phyloP scores from a whole-genome alignment of 2,797 vertebrate genomes.

The Pseudochirops cupreus region DNA sequence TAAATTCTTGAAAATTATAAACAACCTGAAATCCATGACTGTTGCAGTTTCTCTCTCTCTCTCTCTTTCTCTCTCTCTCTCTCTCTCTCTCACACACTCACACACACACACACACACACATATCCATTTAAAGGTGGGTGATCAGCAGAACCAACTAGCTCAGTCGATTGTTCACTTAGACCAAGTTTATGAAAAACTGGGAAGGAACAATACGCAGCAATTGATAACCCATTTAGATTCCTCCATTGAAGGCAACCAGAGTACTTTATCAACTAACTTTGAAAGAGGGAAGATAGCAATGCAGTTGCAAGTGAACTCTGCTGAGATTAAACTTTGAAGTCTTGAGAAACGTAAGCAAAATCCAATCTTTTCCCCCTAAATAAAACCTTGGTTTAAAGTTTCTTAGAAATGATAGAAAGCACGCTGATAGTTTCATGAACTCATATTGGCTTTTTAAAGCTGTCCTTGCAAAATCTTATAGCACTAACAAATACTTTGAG shows the following conservation, averaged over 20 bases:
- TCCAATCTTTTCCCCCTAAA: not conserved
- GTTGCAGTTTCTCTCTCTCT: not conserved
- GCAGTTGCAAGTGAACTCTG: not conserved
- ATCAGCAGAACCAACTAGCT: not conserved
- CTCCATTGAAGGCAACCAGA: not conserved
- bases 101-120: not conserved
- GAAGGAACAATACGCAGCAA: not conserved
- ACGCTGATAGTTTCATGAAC: not conserved
- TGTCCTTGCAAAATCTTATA: not conserved
- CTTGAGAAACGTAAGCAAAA: not conserved
- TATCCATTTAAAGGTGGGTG: not conserved
- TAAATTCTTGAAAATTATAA: not conserved
- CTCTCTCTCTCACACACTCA: not conserved
- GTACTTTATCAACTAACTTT: not conserved
- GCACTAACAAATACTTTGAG: not conserved
- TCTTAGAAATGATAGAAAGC: not conserved
- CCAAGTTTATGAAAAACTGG: not conserved
- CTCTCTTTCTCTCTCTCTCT: too few species aligned
- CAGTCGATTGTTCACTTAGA: not conserved
- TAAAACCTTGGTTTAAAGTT: not conserved
- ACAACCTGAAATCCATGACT: not conserved
- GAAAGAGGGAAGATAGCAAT: not conserved
- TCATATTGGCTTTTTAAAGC: conserved; percentile 1
- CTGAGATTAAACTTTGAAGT: not conserved
- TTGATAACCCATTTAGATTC: not conserved